phyloP scores from a whole-genome alignment of 2,113 vertebrate genomes.

The Limanda limanda region DNA sequence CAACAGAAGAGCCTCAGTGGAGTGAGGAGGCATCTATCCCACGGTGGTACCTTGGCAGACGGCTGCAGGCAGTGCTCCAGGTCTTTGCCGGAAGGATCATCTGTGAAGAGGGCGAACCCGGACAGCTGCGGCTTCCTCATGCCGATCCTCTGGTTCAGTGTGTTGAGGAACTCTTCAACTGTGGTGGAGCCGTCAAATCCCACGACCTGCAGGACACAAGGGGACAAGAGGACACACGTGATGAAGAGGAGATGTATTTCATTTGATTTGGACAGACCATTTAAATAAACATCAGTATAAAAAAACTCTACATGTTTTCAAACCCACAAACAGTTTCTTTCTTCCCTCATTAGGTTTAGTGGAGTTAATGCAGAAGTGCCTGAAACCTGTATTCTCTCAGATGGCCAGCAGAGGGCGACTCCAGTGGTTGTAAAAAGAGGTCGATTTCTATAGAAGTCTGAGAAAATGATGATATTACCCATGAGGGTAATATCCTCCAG shows the following conservation, averaged over 20 bases:
- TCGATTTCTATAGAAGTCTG: no score
- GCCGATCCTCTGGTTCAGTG: constrained; percentile 86
- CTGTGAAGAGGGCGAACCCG: constrained; percentile 89
- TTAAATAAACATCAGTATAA: no score
- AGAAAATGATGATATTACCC: no score
- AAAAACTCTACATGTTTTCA: no score
- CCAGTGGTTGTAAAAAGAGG: no score
- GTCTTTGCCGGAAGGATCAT: constrained; percentile 89
- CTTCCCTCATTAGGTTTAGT: no score
- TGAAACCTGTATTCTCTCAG: no score
- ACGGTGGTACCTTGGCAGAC: constrained; percentile 82
- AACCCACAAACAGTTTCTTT: no score
- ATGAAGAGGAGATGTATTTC: not conserved
- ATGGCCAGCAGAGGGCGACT: no score
- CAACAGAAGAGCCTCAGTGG: not conserved
- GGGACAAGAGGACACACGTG: not conserved
- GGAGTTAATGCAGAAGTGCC: no score
- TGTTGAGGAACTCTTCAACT: constrained; percentile 89
- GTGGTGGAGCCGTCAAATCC: constrained; percentile 92
- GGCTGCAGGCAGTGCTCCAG: constrained; percentile 89
- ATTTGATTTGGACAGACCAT: no score
- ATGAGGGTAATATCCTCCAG: no score
- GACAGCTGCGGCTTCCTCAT: constrained; percentile 87
- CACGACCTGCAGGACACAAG: constrained; percentile 82
- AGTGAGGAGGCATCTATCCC: not conserved